Conservation (phyloP, 2,888 invertebrate species). For the Cecidostiba fungosa region DNA sequence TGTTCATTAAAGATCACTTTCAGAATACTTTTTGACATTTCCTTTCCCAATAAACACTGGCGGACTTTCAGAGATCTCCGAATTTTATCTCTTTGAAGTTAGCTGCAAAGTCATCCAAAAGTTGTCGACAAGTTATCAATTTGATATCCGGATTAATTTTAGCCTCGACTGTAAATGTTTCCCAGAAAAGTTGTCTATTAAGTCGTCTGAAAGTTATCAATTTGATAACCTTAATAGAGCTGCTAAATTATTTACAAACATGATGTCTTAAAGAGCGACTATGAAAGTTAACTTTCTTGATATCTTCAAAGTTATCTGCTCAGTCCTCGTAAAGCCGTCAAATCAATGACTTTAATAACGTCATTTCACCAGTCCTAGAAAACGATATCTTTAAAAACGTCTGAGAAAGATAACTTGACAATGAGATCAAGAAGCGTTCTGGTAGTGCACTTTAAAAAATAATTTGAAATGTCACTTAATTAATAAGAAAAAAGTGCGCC, state of each 20-base stretch:
- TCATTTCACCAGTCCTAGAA: too few relatives aligned
- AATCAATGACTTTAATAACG: too few relatives aligned
- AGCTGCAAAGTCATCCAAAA: background rate
- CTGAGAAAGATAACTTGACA: too few relatives aligned
- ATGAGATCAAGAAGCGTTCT: too few relatives aligned
- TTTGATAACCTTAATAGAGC: background rate
- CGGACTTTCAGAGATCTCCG: background rate
- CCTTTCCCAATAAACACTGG: background rate
- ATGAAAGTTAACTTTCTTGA: background rate
- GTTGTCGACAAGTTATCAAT: background rate
- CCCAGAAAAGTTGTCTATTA: background rate
- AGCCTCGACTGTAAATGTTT: background rate
- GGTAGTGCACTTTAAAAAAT: too few relatives aligned
- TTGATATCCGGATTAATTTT: background rate
- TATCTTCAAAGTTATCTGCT: background rate
- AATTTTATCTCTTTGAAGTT: background rate
- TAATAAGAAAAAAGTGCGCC: background rate
- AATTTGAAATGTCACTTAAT: background rate
- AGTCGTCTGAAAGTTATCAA: background rate
- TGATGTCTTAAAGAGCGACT: background rate
- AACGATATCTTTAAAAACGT: too few relatives aligned
- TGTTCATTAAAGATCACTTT: too few relatives aligned
- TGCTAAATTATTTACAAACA: background rate
- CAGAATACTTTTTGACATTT: too few relatives aligned
- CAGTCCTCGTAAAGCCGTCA: background rate